Percentiles rank a stretch among this genome's conserved stretches.
These are phyloP conservation scores for Blennius ocellaris DNA, from an alignment of 2,113 vertebrate species.

Conservation along the genomic window DNA sequence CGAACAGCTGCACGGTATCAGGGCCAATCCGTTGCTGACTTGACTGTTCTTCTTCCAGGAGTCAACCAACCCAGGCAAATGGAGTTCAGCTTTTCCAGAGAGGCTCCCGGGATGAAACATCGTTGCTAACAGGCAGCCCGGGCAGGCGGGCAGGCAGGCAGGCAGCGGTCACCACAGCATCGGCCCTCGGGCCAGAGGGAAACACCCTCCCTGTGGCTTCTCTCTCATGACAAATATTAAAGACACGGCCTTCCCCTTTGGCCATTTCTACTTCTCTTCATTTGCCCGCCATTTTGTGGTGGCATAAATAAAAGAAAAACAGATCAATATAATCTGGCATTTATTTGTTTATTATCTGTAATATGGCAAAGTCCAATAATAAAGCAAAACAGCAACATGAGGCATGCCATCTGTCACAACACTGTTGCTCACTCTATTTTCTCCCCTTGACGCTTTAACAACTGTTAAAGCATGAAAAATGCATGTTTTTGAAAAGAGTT, in stretches of 20 bases:
- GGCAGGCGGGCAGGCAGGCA: conserved; percentile 75
- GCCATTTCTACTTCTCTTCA: conserved; percentile 74
- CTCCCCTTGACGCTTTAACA: conserved; percentile 12
- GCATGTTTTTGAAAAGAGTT: conserved; percentile 16
- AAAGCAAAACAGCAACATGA: conserved; percentile 41
- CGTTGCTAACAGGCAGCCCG: conserved; percentile 69
- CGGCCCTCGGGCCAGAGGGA: conserved; percentile 78
- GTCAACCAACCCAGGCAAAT: conserved; percentile 72
- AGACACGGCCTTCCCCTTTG: conserved; percentile 81
- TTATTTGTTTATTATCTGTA: conserved; percentile 76
- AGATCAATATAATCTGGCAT: conserved; percentile 53
- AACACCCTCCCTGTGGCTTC: conserved; percentile 86
- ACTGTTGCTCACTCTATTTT: conserved; percentile 22
- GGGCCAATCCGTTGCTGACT: conserved; percentile 68
- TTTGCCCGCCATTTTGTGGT: conserved; percentile 77
- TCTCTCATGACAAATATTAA: conserved; percentile 87
- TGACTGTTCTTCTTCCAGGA: conserved; percentile 79
- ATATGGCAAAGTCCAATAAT: conserved; percentile 59
- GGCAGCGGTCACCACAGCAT: conserved; percentile 78
- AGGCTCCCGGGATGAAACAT: conserved; percentile 81
- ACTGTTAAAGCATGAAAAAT: conserved; percentile 32
- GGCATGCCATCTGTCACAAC: conserved; percentile 43
- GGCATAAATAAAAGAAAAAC: conserved; percentile 63
- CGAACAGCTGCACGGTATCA: conserved; percentile 73
- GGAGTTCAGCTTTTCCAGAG: conserved; percentile 80